A percentile compares a stretch with the other conserved stretches of the same genome.
Conservation (phyloP, 2,888 invertebrate species). For the Lepidochrysops patricia region DNA sequence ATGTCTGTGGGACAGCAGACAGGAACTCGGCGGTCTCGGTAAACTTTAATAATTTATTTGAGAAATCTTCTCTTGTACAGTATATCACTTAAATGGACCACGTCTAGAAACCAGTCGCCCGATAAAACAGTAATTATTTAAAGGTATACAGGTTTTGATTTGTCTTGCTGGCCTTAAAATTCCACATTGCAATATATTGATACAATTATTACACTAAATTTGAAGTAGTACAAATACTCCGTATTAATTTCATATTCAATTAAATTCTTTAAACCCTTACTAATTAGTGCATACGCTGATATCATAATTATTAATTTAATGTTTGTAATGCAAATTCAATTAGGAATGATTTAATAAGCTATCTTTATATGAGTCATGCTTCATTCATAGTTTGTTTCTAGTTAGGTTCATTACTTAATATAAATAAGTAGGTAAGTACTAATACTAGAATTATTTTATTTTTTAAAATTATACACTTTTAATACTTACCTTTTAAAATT, state of each 20-base stretch:
- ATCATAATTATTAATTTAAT: background rate
- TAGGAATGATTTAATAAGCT: no score
- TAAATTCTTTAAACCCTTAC: background rate
- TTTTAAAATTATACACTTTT: no score
- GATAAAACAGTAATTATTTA: background rate
- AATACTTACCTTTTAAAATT: no score
- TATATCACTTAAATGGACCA: slow-evolving; percentile 1
- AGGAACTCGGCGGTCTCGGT: slow-evolving; percentile 26
- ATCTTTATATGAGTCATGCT: no score
- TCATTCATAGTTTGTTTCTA: no score
- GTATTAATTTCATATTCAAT: background rate
- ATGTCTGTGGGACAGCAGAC: slow-evolving; percentile 37
- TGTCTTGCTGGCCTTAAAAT: background rate
- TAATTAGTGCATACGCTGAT: background rate
- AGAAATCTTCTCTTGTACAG: slow-evolving; percentile 14
- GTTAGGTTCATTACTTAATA: no score
- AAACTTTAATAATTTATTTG: slow-evolving; percentile 19
- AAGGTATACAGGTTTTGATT: background rate
- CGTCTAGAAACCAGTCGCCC: background rate
- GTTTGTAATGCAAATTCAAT: background rate
- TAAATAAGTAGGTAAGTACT: no score
- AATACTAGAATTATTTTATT: no score
- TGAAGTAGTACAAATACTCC: background rate
- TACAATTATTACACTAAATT: background rate
- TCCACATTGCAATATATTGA: background rate